Percentiles rank a stretch among this genome's conserved stretches.
Conservation (phyloP, 1,140 invertebrate species). For the Drosophila athabasca region DNA sequence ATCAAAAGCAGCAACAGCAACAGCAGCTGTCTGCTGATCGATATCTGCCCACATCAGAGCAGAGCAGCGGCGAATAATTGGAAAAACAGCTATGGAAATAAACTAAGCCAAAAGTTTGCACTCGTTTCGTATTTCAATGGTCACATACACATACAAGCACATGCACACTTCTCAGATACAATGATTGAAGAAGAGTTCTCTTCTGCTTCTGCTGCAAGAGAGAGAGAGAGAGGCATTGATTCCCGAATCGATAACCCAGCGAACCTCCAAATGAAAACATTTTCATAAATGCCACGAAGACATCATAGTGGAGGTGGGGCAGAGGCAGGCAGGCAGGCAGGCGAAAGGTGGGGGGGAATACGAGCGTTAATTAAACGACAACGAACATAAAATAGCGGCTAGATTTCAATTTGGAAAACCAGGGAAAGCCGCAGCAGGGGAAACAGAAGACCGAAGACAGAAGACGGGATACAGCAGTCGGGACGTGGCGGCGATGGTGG, state of each 20-base stretch:
- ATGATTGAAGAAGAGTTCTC: slow-evolving; percentile 10
- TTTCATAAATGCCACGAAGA: slow-evolving; percentile 71
- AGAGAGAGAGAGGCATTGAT: slow-evolving; percentile 20
- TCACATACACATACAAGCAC: slow-evolving; percentile 33
- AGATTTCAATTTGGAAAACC: slow-evolving; percentile 68
- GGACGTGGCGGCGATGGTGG: not conserved
- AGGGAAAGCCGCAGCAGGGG: slow-evolving; percentile 17
- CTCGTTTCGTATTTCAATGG: slow-evolving; percentile 68
- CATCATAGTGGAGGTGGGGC: too few relatives aligned
- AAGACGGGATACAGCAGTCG: not conserved
- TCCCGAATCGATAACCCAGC: slow-evolving; percentile 38
- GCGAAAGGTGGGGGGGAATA: slow-evolving; percentile 12
- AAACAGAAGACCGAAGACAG: too few relatives aligned
- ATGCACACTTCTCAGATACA: slow-evolving; percentile 16
- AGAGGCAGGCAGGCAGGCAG: slow-evolving; percentile 11
- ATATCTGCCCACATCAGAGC: slow-evolving; percentile 70
- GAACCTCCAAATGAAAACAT: slow-evolving; percentile 67
- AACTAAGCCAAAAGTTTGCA: slow-evolving; percentile 64
- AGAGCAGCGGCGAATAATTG: slow-evolving; percentile 64
- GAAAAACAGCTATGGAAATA: slow-evolving; percentile 77
- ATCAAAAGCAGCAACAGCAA: too few relatives aligned
- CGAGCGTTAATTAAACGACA: slow-evolving; percentile 74
- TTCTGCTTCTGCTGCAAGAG: slow-evolving; percentile 12
- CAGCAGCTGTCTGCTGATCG: slow-evolving; percentile 47
- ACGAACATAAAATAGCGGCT: slow-evolving; percentile 70